Evolutionary conservation across 1,140 invertebrate species (phyloP), one percentile per base, ranked within the genome.

Genomic region (Megalopta genalis): DNA sequence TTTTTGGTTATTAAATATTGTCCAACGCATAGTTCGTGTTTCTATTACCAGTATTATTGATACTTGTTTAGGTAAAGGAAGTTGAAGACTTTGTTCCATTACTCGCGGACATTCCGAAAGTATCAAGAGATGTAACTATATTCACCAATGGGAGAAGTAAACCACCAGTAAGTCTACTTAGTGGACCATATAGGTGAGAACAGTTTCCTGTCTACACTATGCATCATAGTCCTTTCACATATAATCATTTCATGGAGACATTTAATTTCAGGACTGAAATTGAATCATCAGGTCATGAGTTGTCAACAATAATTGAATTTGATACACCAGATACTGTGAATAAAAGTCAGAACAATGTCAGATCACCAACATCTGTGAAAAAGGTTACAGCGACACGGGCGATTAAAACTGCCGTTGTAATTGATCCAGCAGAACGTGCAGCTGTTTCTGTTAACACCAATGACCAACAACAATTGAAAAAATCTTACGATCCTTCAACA

Each of bases 231-330:
- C 18, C 39, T 71, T 18, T 14, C 1, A 46, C n/a, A 0, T 63
- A 16, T 5, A n/a, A 37, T 63, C 9, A 39, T 32, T 25, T 2
- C 37, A 21, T 23, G 10, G 14, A 25, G 37, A 67, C 65, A 32
- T 77, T 25, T 6, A 65, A 75, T 87, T 84, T 59, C 52, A 92
- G 90, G 39, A 54, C 81, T 12, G 89, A 91, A 63, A 83, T 88
- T 21, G 80, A 76, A 49, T 89, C 87, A 42, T 85, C 86, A 0
- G 86, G 70, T 16, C 95, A 95, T 81, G 95, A 96, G 87, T 90
- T 95, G 23, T 95, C 95, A 14, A 95, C 95, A 9, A 95, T 96
- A 62, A 90, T 94, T 8, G 95, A 96, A 93, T 93, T 95, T 5
- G 95, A 95, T 87, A 95, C 94, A 10, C 94, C 94, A 7, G 93